Evolutionary conservation across 2,113 vertebrate genomes (phyloP).

Genomic region (Phalacrocorax brasilianus): DNA sequence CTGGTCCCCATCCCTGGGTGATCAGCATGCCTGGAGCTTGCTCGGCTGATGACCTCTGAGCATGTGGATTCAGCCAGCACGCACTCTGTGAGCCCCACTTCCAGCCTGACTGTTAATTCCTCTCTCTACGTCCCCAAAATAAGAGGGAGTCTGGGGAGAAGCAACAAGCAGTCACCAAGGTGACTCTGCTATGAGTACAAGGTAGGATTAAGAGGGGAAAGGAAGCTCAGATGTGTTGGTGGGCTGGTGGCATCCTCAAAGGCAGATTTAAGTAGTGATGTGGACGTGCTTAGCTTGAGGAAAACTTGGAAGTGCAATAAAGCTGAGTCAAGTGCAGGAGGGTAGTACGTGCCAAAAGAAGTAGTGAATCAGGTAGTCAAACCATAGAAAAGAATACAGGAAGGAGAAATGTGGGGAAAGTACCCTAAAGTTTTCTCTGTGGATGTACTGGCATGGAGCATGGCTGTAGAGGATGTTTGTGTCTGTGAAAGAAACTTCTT

Average conservation of each 20-base stretch:
- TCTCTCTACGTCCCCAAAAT: not conserved
- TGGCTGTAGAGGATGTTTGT: slow-evolving; percentile 18
- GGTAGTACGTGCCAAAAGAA: not conserved
- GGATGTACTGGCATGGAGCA: not conserved
- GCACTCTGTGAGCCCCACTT: not conserved
- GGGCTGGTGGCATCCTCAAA: not conserved
- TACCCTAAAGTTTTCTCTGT: slow-evolving; percentile 17
- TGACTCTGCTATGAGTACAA: not conserved
- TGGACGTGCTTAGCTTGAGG: not conserved
- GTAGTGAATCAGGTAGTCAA: not conserved
- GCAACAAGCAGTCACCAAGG: not conserved
- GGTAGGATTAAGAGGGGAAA: not conserved
- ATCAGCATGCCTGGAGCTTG: not conserved
- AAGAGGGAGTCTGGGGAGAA: not conserved
- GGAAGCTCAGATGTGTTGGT: not conserved
- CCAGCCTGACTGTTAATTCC: not conserved
- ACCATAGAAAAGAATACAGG: not conserved
- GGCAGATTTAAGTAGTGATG: not conserved
- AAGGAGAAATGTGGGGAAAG: slow-evolving; percentile 42
- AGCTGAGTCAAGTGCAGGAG: slow-evolving; percentile 41
- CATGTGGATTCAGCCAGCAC: accelerated
- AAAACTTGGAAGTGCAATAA: slow-evolving; percentile 1
- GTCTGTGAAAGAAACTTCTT: slow-evolving; percentile 49
- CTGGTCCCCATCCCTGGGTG: not conserved
- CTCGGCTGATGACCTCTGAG: not conserved